Evolutionary conservation across 2,113 vertebrate species (phyloP).

Genomic region (Eulemur rufifrons): DNA sequence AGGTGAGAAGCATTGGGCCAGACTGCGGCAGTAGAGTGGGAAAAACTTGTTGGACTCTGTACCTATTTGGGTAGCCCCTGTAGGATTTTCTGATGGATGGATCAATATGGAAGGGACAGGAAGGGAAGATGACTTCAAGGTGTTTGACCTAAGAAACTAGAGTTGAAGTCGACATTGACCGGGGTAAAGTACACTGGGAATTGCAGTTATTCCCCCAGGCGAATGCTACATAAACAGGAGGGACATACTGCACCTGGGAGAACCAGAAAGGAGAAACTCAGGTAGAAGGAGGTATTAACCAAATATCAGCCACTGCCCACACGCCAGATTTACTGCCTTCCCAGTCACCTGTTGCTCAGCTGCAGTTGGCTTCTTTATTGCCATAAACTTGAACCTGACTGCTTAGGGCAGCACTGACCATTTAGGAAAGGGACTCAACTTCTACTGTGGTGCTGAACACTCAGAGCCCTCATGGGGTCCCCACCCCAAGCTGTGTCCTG

Average conservation of each 20-base stretch:
- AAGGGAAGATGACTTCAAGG: not conserved
- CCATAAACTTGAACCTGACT: too few species aligned
- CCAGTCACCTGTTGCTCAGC: fast-evolving
- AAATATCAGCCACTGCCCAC: fast-evolving
- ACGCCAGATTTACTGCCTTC: fast-evolving
- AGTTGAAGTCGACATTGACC: fast-evolving
- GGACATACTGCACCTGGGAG: fast-evolving
- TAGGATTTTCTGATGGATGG: not conserved
- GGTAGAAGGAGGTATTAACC: fast-evolving
- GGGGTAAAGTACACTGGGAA: fast-evolving
- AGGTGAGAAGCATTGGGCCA: not conserved
- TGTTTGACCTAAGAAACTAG: not conserved
- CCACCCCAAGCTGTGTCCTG: not conserved
- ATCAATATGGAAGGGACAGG: not conserved
- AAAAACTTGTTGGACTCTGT: not conserved
- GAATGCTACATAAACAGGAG: fast-evolving
- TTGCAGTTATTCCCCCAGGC: not conserved
- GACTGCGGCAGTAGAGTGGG: not conserved
- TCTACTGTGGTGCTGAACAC: fast-evolving
- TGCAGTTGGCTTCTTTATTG: not conserved
- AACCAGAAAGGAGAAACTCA: not conserved
- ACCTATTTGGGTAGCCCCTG: fast-evolving
- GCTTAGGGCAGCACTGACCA: fast-evolving
- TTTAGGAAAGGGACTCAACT: not conserved
- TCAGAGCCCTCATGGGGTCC: fast-evolving